These are phyloP conservation scores for Xanthostigma xanthostigma DNA, from an alignment of 2,888 invertebrate genomes.

Conservation along the genomic window DNA sequence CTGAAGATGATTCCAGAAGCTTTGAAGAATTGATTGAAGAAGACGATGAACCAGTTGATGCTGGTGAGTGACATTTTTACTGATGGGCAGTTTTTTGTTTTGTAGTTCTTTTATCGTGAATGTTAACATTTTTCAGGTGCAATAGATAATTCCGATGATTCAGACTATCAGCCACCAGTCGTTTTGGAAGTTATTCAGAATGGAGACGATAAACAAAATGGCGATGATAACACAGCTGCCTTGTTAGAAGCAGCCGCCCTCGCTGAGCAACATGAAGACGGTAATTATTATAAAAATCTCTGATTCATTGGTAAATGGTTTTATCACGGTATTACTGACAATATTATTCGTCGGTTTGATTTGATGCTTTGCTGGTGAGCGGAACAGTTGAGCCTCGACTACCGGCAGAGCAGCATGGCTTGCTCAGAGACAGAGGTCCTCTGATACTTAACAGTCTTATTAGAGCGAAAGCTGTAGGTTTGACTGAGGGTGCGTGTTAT, in stretches of 20 bases:
- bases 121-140: slow-evolving; percentile 16
- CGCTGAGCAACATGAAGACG: slow-evolving; percentile 17
- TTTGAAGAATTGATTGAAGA: slow-evolving; percentile 14
- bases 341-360: too few species aligned
- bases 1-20: slow-evolving; percentile 10
- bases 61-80: slow-evolving; percentile 11
- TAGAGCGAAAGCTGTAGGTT: too few species aligned
- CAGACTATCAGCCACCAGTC: slow-evolving; percentile 21
- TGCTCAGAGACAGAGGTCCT: too few species aligned
- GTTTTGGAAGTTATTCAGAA: slow-evolving; percentile 5
- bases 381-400: too few species aligned
- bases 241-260: slow-evolving; percentile 18
- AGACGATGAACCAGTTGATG: slow-evolving; percentile 19
- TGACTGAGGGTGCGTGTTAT: too few species aligned
- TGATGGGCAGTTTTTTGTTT: too few species aligned
- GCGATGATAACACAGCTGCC: slow-evolving; percentile 12
- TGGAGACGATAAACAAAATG: slow-evolving; percentile 6
- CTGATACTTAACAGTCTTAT: too few species aligned
- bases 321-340: too few species aligned
- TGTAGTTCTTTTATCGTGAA: too few species aligned
- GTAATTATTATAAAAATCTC: slow-evolving; percentile 5
- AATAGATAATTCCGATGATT: slow-evolving; percentile 23
- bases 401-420: too few species aligned
- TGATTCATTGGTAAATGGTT: too few species aligned
- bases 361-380: too few species aligned